phyloP scores from a whole-genome alignment of 2,113 vertebrate genomes.

The Brachypodius melanocephalos region DNA sequence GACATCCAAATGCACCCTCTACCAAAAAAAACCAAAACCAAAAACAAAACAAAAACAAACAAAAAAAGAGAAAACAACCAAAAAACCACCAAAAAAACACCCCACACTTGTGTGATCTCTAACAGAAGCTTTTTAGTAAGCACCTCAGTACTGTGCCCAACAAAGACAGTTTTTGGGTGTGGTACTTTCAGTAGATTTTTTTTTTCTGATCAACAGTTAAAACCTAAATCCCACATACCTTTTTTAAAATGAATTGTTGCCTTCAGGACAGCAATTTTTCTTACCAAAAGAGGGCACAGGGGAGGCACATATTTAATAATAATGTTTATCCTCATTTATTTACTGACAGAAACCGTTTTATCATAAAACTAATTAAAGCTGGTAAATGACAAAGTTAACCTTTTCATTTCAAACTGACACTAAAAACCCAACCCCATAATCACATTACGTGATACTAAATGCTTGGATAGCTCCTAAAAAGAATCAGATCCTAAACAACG shows the following conservation, averaged over 20 bases:
- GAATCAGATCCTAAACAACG: neutral
- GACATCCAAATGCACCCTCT: neutral
- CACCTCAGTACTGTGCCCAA: neutral
- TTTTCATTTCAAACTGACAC: neutral
- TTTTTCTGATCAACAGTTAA: neutral
- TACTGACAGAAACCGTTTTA: neutral
- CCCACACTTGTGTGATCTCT: neutral
- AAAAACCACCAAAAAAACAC: no score
- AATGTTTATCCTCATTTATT: neutral
- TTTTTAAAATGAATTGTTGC: neutral
- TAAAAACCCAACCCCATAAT: neutral
- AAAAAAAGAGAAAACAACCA: neutral
- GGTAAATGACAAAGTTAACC: neutral
- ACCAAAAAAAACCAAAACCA: no score
- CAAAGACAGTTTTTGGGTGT: neutral
- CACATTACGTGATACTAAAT: neutral
- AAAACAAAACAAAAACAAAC: no score
- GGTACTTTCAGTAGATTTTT: neutral
- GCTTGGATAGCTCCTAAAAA: neutral
- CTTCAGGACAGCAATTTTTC: neutral
- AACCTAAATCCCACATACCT: neutral
- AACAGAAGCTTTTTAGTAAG: neutral
- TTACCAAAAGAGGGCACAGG: neutral
- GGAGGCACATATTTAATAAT: neutral
- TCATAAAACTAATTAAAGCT: neutral